Evolutionary conservation across 2,888 invertebrate species (phyloP).

Genomic region (Lasioglossum malachurum): DNA sequence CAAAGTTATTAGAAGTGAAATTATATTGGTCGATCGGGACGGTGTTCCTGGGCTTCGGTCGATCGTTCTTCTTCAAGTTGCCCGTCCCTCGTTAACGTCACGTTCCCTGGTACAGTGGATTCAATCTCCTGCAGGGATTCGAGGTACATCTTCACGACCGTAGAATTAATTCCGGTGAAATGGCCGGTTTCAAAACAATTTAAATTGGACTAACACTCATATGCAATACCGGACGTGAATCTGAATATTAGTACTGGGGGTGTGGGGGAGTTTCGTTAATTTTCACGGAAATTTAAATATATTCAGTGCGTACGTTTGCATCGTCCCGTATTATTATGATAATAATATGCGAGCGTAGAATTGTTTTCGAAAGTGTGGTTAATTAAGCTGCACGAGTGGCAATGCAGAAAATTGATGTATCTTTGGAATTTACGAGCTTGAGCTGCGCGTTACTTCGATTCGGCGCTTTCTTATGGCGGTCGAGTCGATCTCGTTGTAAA

Average conservation of each 20-base stretch:
- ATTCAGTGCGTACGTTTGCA: not conserved
- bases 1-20: constrained; percentile 20
- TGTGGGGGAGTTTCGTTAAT: not conserved
- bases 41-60: constrained; percentile 4
- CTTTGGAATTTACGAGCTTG: not conserved
- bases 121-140: not conserved
- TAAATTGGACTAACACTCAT: constrained; percentile 1
- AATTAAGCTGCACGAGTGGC: not conserved
- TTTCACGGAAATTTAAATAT: constrained; percentile 9
- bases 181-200: not conserved
- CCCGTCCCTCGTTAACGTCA: constrained; percentile 14
- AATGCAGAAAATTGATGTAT: not conserved
- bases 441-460: not conserved
- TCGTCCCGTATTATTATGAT: not conserved
- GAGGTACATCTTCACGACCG: not conserved
- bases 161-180: not conserved
- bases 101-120: too few species aligned
- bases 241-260: not conserved
- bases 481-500: not conserved
- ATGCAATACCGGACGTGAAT: not conserved
- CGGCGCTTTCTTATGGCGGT: not conserved
- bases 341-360: not conserved
- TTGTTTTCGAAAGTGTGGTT: not conserved
- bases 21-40: constrained; percentile 13
- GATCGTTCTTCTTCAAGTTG: not conserved